Evolutionary conservation across 2,888 invertebrate species (phyloP), one percentile per base, ranked within the genome.

Genomic region (Lasioglossum leucozonium): DNA sequence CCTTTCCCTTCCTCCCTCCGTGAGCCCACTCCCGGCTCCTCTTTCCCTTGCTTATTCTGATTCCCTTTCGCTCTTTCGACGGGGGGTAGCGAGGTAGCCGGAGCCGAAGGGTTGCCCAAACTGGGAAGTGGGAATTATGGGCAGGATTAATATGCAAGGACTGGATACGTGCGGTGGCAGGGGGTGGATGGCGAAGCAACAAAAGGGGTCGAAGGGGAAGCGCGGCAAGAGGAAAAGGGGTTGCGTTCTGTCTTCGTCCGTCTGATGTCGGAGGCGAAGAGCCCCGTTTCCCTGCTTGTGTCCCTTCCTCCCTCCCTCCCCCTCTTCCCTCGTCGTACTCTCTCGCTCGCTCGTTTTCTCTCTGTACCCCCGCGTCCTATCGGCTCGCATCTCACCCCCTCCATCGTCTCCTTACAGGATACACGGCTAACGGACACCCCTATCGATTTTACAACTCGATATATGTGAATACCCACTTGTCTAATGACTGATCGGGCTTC

Each of bases 61-160:
- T 89, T 88, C 90, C 86, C 89, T 89, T 88, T 89, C 87, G 83
- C 87, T 88, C 88, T 88, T 88, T 85, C 88, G 88, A 89, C 87
- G 92, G 87, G 87, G 90, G 90, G 92, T 89, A 86, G 91, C 88
- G 92, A 90, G 91, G 91, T 91, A 92, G 91, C 91, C 91, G 92
- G 84, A 92, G 91, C 86, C 92, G 94, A 94, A 94, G 94, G 95
- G 95, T 95, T 95, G 94, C 95, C 95, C 93, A 95, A 95, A 95
- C 94, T 94, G 94, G 93, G 94, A 95, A 94, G 95, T 95, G 95
- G 95, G 94, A 95, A 95, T 95, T 95, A 95, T 95, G 95, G 95
- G 94, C 93, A 94, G 95, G 95, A 95, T 95, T 95, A 95, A 95
- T 95, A 95, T 95, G 95, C 95, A 95, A 95, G 95, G 95, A 95